phyloP scores from a whole-genome alignment of 35 echinoderm and acorn worm genomes.

The Apostichopus californicus region DNA sequence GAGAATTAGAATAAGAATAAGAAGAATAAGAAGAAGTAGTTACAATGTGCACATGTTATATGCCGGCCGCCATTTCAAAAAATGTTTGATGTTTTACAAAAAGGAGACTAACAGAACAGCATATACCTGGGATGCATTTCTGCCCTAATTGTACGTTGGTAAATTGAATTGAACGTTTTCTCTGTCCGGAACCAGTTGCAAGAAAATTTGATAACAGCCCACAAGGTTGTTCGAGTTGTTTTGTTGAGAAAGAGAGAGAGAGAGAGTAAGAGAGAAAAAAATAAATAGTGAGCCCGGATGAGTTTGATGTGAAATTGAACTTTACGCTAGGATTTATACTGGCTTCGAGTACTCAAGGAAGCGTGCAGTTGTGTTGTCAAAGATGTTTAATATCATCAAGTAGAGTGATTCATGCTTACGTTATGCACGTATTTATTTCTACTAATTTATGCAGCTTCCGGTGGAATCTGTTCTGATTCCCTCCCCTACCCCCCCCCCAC shows the following conservation, averaged over 20 bases:
- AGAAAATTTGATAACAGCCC: conserved; percentile 53
- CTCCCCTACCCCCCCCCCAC: too few species aligned
- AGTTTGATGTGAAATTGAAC: conserved; percentile 17
- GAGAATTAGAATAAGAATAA: neutral
- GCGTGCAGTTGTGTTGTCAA: too few species aligned
- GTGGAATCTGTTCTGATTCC: too few species aligned
- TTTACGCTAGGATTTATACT: neutral
- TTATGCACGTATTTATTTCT: too few species aligned
- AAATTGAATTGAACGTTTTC: conserved; percentile 45
- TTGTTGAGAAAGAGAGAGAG: neutral
- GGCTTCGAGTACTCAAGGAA: too few species aligned
- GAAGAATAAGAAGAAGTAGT: neutral
- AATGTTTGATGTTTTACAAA: conserved; percentile 26
- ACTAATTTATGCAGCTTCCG: too few species aligned
- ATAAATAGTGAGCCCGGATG: too few species aligned
- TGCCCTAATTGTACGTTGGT: conserved; percentile 45
- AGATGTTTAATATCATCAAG: too few species aligned
- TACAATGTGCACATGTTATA: conserved; percentile 4
- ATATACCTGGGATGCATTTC: neutral
- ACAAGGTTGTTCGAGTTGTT: conserved; percentile 22
- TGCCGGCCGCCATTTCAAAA: conserved; percentile 9
- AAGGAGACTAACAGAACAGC: conserved; percentile 3
- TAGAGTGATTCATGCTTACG: too few species aligned
- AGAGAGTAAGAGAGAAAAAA: neutral
- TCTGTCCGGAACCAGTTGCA: conserved; percentile 31